Evolutionary conservation across 2,888 invertebrate species (phyloP), one percentile per base, ranked within the genome.

Genomic region (Cryptosula pallasiana): DNA sequence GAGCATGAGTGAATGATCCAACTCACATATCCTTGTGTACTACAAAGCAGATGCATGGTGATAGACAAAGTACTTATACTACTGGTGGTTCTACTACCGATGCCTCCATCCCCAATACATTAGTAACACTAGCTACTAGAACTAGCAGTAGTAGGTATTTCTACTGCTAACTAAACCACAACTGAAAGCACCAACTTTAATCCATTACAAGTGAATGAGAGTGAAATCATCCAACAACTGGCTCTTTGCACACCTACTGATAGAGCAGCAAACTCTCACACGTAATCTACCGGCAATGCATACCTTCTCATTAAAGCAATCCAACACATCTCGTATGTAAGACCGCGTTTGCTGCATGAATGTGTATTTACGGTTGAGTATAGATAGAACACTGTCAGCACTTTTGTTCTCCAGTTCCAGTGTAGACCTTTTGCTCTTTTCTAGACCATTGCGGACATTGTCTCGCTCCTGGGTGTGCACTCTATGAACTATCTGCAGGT

Each of bases 251-350:
- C n/a, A n/a, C n/a, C n/a, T n/a, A n/a, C n/a, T n/a, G n/a, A n/a
- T n/a, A n/a, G n/a, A n/a, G n/a, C n/a, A n/a, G n/a, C n/a, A n/a
- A n/a, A n/a, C n/a, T n/a, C n/a, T n/a, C n/a, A n/a, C n/a, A n/a
- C n/a, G n/a, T n/a, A n/a, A n/a, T n/a, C n/a, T n/a, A n/a, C n/a
- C n/a, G n/a, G n/a, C n/a, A n/a, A n/a, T n/a, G n/a, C 84, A 80
- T 83, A 95, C 94, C 91, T 98, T 98, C 88, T 96, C 95, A 85
- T 95, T 94, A 80, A 97, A 89, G 87, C 97, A 98, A 88, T 98
- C 97, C 84, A 97, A 90, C 86, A 97, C 90, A 89, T 97, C 95
- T 78, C 92, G 92, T 83, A 95, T 90, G 89, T 95, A 98, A 81
- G 94, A 94, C 84, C 94, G 90, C 81, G 94, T 90, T 87, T 95